These are phyloP conservation scores for Nansenia antarctica DNA, from an alignment of 2,113 vertebrate species.

Conservation along the genomic window DNA sequence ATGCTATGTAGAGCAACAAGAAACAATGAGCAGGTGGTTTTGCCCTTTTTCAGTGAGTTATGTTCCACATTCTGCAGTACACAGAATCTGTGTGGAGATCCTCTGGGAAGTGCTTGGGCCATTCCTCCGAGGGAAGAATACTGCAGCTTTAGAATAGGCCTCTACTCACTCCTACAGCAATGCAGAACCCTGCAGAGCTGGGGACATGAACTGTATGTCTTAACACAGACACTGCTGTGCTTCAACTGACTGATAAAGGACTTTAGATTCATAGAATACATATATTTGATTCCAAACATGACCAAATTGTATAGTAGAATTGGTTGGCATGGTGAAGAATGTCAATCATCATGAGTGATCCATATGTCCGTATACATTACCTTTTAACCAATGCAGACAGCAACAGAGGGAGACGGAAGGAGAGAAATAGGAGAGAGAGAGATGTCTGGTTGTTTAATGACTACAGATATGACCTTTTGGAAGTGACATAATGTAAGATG, in stretches of 20 bases:
- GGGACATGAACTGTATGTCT: not conserved
- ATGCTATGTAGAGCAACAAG: not conserved
- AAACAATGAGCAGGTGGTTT: not conserved
- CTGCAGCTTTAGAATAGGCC: not conserved
- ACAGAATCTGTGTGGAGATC: not conserved
- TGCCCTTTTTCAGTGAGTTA: not conserved
- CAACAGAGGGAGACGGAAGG: slow-evolving; percentile 7
- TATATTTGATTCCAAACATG: not conserved
- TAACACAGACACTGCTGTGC: not conserved
- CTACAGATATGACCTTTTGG: not conserved
- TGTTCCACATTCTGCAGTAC: not conserved
- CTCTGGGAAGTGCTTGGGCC: not conserved
- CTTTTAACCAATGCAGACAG: too few relatives aligned
- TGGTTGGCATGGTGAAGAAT: too few relatives aligned
- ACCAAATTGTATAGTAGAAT: not conserved
- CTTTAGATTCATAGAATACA: too few relatives aligned
- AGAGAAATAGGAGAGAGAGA: not conserved
- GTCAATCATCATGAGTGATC: too few relatives aligned
- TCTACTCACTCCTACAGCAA: not conserved
- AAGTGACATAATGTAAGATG: not conserved
- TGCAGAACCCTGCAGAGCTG: not conserved
- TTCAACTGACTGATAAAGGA: not conserved
- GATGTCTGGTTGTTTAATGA: not conserved
- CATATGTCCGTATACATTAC: too few relatives aligned
- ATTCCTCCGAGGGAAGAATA: not conserved